phyloP scores from a whole-genome alignment of 2,888 invertebrate genomes.

The Sesamia inferens region DNA sequence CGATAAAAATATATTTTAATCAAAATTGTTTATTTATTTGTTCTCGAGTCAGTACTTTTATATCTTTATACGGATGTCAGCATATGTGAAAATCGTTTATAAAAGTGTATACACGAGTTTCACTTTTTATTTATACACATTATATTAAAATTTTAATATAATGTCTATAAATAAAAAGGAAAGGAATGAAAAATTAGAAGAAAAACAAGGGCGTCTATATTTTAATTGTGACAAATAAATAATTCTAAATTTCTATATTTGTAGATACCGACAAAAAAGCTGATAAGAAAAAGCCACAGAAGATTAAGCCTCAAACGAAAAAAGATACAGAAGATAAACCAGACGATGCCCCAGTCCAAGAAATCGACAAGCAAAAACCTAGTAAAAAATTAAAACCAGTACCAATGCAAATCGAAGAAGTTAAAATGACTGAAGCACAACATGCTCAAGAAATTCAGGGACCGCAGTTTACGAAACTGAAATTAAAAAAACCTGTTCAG shows the following conservation, averaged over 20 bases:
- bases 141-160: not conserved
- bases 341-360: slow-evolving; percentile 21
- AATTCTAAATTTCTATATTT: slow-evolving; percentile 19
- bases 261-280: slow-evolving; percentile 31
- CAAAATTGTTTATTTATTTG: too few relatives aligned
- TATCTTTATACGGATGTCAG: not conserved
- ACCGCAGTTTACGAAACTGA: slow-evolving; percentile 92
- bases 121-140: too few relatives aligned
- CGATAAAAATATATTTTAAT: not conserved
- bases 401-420: slow-evolving; percentile 90
- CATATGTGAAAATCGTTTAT: too few relatives aligned
- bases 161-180: too few relatives aligned
- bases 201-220: not conserved
- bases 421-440: slow-evolving; percentile 91
- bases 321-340: slow-evolving; percentile 32
- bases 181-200: not conserved
- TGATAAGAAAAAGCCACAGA: slow-evolving; percentile 47
- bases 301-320: slow-evolving; percentile 20
- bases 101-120: too few relatives aligned
- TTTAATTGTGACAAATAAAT: slow-evolving; percentile 24
- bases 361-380: slow-evolving; percentile 35
- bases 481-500: slow-evolving; percentile 91
- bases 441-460: slow-evolving; percentile 89
- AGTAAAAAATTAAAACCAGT: slow-evolving; percentile 74
- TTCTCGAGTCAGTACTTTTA: not conserved